phyloP scores from a whole-genome alignment of 2,888 invertebrate genomes.

The Drosophila lacicola region DNA sequence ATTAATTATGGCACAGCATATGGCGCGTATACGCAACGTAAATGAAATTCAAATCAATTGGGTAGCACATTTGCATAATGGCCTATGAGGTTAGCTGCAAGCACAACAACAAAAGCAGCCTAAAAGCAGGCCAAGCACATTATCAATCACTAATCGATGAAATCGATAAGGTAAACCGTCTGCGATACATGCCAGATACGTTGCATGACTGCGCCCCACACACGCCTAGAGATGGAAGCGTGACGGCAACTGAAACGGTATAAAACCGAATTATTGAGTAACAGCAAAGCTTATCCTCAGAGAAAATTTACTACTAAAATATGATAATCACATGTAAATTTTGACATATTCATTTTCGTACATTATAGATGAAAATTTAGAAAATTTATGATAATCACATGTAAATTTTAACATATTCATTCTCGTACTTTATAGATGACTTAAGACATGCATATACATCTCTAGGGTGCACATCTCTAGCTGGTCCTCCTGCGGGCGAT shows the following conservation, averaged over 20 bases:
- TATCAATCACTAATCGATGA: constrained; percentile 75
- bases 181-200: constrained; percentile 12
- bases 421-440: background rate
- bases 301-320: background rate
- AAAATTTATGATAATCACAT: too few species aligned
- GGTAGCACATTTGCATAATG: constrained; percentile 65
- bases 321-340: background rate
- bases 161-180: constrained; percentile 67
- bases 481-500: constrained; percentile 2
- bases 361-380: too few species aligned
- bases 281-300: background rate
- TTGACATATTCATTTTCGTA: background rate
- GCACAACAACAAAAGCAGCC: constrained; percentile 17
- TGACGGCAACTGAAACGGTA: constrained; percentile 7
- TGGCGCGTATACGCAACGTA: constrained; percentile 55
- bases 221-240: constrained; percentile 25
- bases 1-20: constrained; percentile 69
- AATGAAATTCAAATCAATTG: constrained; percentile 73
- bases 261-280: background rate
- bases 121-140: constrained; percentile 55
- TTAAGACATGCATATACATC: background rate
- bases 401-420: too few species aligned
- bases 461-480: constrained; percentile 15
- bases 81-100: constrained; percentile 36
- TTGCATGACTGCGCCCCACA: constrained; percentile 11